These are phyloP conservation scores for Bufo bufo DNA, from an alignment of 2,113 vertebrate species.

Conservation along the genomic window DNA sequence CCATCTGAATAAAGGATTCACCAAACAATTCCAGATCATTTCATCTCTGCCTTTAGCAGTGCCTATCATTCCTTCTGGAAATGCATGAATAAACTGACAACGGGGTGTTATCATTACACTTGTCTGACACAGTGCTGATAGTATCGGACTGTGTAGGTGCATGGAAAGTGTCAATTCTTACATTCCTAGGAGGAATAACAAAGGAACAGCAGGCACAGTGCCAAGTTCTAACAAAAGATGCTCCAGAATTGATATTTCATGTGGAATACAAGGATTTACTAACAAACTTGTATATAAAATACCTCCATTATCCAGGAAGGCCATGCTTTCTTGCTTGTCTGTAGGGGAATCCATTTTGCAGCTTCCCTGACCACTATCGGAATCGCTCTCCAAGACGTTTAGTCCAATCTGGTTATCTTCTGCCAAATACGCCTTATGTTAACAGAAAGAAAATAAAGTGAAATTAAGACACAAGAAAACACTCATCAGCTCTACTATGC, in stretches of 20 bases:
- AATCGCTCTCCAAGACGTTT: conserved; percentile 72
- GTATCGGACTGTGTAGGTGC: too few relatives aligned
- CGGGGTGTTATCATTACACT: too few relatives aligned
- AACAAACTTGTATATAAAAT: conserved; percentile 46
- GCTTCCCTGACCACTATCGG: conserved; percentile 84
- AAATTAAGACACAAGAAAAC: not conserved
- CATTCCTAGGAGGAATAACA: too few relatives aligned
- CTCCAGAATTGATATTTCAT: not conserved
- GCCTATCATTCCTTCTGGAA: too few relatives aligned
- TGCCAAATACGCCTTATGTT: conserved; percentile 55
- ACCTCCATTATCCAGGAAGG: conserved; percentile 66
- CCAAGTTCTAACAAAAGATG: not conserved
- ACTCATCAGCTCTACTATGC: not conserved
- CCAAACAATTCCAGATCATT: too few relatives aligned
- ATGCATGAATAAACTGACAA: too few relatives aligned
- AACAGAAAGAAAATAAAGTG: conserved; percentile 40
- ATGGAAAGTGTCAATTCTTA: too few relatives aligned
- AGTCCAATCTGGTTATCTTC: conserved; percentile 56
- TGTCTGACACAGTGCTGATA: too few relatives aligned
- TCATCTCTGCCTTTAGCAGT: not conserved
- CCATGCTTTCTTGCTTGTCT: not conserved
- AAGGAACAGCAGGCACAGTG: too few relatives aligned
- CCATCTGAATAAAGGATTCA: too few relatives aligned
- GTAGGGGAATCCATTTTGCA: conserved; percentile 67
- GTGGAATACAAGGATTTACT: not conserved